Conservation (phyloP, 2,113 vertebrate species). For the Tachuris rubrigastra region DNA sequence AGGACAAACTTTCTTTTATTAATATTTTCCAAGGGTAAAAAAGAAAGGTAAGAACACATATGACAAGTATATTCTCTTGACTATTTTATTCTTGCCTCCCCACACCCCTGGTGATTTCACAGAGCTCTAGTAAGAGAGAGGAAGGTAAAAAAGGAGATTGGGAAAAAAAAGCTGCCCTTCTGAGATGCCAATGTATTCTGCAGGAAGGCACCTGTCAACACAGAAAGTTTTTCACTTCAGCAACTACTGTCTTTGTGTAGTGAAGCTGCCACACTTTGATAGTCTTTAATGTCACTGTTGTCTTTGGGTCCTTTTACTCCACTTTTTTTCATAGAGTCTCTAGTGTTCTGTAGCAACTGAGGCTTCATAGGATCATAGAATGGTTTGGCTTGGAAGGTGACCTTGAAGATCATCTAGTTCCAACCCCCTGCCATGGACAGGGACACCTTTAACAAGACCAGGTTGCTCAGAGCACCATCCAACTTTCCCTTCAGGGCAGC, state of each 20-base stretch:
- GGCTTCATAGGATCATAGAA: background rate
- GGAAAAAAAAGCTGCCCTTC: background rate
- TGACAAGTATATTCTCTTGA: background rate
- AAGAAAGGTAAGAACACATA: background rate
- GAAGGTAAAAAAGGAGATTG: background rate
- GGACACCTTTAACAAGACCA: background rate
- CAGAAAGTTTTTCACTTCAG: background rate
- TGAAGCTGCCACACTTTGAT: background rate
- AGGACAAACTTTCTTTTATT: background rate
- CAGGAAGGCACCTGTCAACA: background rate
- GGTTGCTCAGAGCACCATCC: background rate
- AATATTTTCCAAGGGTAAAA: background rate
- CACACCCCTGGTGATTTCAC: background rate
- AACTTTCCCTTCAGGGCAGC: background rate
- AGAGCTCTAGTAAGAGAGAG: background rate
- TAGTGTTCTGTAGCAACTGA: background rate
- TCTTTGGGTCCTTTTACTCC: background rate
- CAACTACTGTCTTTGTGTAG: background rate
- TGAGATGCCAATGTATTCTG: background rate
- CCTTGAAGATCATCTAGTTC: background rate
- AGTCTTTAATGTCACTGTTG: background rate
- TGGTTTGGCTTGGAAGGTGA: background rate
- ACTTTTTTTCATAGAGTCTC: background rate
- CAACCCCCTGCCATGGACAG: background rate
- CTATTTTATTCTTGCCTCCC: background rate